Conservation (phyloP, 2,113 vertebrate species). For the Periophthalmus modestus region DNA sequence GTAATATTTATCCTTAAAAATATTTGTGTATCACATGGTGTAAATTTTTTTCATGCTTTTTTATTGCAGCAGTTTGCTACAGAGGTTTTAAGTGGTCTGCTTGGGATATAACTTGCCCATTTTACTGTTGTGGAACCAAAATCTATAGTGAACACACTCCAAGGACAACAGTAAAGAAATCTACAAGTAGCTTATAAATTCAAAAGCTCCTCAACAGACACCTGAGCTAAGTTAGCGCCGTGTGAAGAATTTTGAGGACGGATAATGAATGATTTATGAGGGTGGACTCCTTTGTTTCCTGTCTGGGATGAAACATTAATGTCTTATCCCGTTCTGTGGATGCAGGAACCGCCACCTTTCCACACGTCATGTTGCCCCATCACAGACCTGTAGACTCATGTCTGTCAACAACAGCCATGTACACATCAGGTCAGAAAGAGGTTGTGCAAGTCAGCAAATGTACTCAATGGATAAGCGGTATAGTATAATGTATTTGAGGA, state of each 20-base stretch:
- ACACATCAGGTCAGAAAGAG: conserved; percentile 27
- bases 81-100: conserved; percentile 58
- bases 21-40: background rate
- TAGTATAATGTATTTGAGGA: background rate
- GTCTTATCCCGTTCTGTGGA: conserved; percentile 33
- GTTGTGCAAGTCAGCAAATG: conserved; percentile 34
- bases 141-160: conserved; percentile 21
- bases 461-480: background rate
- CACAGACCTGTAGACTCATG: conserved; percentile 32
- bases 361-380: conserved; percentile 38
- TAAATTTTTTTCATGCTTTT: conserved; percentile 6
- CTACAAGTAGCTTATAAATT: background rate
- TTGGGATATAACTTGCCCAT: conserved; percentile 48
- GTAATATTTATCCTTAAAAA: background rate
- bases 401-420: conserved; percentile 37
- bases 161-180: conserved; percentile 12
- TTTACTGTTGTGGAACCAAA: conserved; percentile 29
- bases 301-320: conserved; percentile 62
- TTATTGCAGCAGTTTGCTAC: conserved; percentile 50
- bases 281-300: conserved; percentile 56
- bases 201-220: conserved; percentile 16
- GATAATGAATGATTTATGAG: conserved; percentile 53
- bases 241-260: conserved; percentile 29
- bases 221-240: conserved; percentile 35
- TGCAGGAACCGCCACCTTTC: conserved; percentile 42